Percentiles rank a stretch among this genome's conserved stretches.
These are phyloP conservation scores for Isotomurus palustris DNA, from an alignment of 2,888 invertebrate species.

Conservation along the genomic window DNA sequence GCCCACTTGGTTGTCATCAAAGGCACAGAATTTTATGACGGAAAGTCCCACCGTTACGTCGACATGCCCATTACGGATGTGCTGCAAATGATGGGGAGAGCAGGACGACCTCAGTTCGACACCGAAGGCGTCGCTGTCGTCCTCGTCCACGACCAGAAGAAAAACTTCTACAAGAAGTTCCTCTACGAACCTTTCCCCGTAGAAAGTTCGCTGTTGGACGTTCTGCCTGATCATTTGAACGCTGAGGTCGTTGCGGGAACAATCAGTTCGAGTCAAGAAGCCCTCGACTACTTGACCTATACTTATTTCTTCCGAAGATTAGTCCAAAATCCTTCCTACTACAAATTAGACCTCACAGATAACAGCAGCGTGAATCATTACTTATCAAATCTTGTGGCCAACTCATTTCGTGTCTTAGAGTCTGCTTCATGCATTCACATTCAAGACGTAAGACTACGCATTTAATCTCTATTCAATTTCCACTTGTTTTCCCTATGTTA, in stretches of 20 bases:
- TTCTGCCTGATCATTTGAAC: slow-evolving; percentile 93
- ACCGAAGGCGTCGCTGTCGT: slow-evolving; percentile 70
- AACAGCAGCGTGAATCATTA: slow-evolving; percentile 66
- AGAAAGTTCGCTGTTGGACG: slow-evolving; percentile 86
- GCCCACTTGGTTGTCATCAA: slow-evolving; percentile 98
- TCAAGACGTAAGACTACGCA: slow-evolving; percentile 60
- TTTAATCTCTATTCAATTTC: slow-evolving; percentile 1
- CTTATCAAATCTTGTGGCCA: slow-evolving; percentile 75
- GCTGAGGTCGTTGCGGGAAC: slow-evolving; percentile 94
- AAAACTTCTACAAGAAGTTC: slow-evolving; percentile 98
- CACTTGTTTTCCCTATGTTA: too few species aligned
- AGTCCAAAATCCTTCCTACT: slow-evolving; percentile 87
- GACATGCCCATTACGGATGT: slow-evolving; percentile 99
- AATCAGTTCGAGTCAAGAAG: slow-evolving; percentile 84
- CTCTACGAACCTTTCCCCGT: slow-evolving; percentile 99
- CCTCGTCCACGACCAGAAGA: slow-evolving; percentile 88
- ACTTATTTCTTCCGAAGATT: slow-evolving; percentile 94
- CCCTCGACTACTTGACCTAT: slow-evolving; percentile 96
- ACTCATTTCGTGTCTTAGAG: slow-evolving; percentile 65
- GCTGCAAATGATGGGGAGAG: slow-evolving; percentile 99
- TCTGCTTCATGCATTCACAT: slow-evolving; percentile 74
- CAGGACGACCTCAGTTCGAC: slow-evolving; percentile 96
- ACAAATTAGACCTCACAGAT: slow-evolving; percentile 66
- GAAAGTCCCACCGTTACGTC: slow-evolving; percentile 90
- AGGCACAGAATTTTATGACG: slow-evolving; percentile 98